phyloP scores from a whole-genome alignment of 2,797 vertebrate genomes.

The Hoplostethus atlanticus region DNA sequence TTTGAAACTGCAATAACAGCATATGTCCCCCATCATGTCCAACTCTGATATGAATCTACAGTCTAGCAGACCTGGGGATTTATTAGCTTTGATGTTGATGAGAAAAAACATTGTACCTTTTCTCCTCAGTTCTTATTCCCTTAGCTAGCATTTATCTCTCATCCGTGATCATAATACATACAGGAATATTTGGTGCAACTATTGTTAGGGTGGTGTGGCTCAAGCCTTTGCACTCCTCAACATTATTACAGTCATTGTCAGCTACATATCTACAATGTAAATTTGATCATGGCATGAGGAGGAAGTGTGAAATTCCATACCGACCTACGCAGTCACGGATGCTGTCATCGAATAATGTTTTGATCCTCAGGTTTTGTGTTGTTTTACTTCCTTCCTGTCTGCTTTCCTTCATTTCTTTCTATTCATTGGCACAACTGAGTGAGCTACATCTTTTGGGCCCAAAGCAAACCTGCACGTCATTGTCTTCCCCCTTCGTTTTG shows the following conservation, averaged over 20 bases:
- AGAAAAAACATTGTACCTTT: not conserved
- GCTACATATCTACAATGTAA: conserved; percentile 51
- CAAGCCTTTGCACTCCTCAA: not conserved
- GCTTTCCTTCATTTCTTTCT: not conserved
- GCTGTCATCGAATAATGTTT: conserved; percentile 47
- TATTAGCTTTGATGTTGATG: conserved; percentile 26
- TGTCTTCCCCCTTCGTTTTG: conserved; percentile 20
- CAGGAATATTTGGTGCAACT: not conserved
- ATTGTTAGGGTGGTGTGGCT: not conserved
- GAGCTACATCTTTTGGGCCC: conserved; percentile 23
- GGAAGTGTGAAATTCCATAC: conserved; percentile 39
- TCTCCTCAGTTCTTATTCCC: too few species aligned
- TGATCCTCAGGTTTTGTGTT: conserved; percentile 23
- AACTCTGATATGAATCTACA: conserved; percentile 57
- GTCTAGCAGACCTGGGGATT: conserved; percentile 31
- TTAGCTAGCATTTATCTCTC: conserved; percentile 3
- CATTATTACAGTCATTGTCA: not conserved
- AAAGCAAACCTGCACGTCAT: conserved; percentile 29
- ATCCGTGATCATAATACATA: too few species aligned
- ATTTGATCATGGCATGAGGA: conserved; percentile 65
- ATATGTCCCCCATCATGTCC: conserved; percentile 62
- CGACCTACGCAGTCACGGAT: conserved; percentile 65
- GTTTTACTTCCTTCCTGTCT: not conserved
- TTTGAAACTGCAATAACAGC: conserved; percentile 62
- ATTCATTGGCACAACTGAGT: conserved; percentile 12